Percentiles rank a stretch among this genome's conserved stretches.
Conservation (phyloP, 1,140 invertebrate genomes). For the Drosophila repleta region DNA sequence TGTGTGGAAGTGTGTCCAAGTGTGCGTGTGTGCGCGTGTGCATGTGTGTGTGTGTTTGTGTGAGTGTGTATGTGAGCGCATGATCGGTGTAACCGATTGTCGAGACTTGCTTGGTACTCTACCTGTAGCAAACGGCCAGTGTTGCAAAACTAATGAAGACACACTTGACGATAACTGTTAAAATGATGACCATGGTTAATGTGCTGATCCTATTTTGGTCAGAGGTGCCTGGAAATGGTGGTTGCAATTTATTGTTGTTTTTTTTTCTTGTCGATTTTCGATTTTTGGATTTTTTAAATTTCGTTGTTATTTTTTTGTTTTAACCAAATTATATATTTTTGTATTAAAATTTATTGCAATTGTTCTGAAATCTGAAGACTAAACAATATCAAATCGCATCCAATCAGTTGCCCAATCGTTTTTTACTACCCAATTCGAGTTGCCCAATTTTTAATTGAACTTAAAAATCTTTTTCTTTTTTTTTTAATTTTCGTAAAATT, state of each 20-base stretch:
- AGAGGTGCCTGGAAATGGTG: constrained; percentile 87
- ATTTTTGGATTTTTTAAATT: too few relatives aligned
- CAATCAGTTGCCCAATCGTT: too few relatives aligned
- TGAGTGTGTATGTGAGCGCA: constrained; percentile 21
- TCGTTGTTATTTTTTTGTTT: constrained; percentile 30
- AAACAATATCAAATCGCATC: not conserved
- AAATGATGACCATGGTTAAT: constrained; percentile 94
- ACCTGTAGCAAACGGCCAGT: constrained; percentile 98
- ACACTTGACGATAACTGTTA: constrained; percentile 94
- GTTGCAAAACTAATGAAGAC: constrained; percentile 97
- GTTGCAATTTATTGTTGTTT: constrained; percentile 65
- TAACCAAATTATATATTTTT: constrained; percentile 25
- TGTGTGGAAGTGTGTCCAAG: constrained; percentile 23
- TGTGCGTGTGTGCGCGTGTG: constrained; percentile 20
- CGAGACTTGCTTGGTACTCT: constrained; percentile 85
- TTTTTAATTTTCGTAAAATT: not conserved
- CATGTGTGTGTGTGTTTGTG: constrained; percentile 12
- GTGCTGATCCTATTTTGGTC: constrained; percentile 93
- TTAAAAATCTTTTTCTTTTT: not conserved
- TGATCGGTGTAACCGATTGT: constrained; percentile 37
- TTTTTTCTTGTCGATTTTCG: not conserved
- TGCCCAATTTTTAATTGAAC: not conserved
- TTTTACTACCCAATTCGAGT: not conserved
- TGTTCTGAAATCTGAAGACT: constrained; percentile 33
- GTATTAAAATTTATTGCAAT: constrained; percentile 2